Conservation (phyloP, 2,888 invertebrate species). For the Campopleginae sp. region DNA sequence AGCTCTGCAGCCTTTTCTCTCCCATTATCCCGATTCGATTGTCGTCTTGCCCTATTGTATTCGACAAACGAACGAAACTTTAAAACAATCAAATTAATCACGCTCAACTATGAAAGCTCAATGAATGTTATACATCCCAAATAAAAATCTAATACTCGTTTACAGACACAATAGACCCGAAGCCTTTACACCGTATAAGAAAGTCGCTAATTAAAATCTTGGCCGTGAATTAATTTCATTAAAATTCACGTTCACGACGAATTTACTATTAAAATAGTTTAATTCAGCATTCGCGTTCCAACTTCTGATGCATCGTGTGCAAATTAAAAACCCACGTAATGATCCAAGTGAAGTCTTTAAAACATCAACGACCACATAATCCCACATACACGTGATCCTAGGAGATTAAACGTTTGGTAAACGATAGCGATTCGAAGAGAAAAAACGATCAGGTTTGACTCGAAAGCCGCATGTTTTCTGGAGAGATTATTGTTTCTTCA, state of each 20-base stretch:
- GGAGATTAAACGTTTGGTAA: background rate
- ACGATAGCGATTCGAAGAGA: background rate
- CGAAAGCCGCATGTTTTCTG: background rate
- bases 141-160: background rate
- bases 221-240: too few relatives aligned
- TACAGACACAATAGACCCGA: background rate
- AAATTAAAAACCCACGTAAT: background rate
- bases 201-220: background rate
- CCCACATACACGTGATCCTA: background rate
- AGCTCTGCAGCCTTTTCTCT: background rate
- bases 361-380: conserved; percentile 1
- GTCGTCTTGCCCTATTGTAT: conserved; percentile 1
- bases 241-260: background rate
- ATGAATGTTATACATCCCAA: background rate
- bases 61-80: conserved; percentile 1
- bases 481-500: background rate
- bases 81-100: conserved; percentile 33
- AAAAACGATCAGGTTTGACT: background rate
- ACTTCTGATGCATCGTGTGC: background rate
- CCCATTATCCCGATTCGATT: conserved; percentile 21
- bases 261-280: too few relatives aligned
- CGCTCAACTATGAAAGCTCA: conserved; percentile 8
- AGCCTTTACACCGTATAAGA: background rate
- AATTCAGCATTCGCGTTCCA: background rate
- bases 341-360: background rate